Base-by-base conservation (phyloP, 2,888 invertebrate genomes). In the Rhagium mordax region DNA sequence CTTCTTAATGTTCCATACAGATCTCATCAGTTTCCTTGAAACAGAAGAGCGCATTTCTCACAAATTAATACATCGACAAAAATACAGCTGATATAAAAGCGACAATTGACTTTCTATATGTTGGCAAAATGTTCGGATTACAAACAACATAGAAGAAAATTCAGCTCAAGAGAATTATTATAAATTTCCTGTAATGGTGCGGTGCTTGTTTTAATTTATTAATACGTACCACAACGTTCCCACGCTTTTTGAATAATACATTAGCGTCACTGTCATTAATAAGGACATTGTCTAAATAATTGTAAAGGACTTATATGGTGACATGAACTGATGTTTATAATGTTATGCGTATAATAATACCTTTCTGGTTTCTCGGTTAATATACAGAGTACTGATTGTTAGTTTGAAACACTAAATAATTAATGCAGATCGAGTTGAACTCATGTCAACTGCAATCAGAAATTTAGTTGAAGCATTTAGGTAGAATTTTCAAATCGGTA, bases 241-340 rank as follows among this genome's bases (percentile, higher is more conserved):
- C 53, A 53, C 53, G 53, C 53, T 21, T 20, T 24, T 53, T 53
- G 53, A 53, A 53, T 53, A 53, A 53, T 21, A 53, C 53, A 53
- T 53, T 24, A 53, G 24, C 24, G 41, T 53, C 53, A 53, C 24
- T 53, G 53, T 53, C 53, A 53, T 53, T 53, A 53, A 53, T 53
- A 53, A 53, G 53, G 53, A 53, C 53, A 53, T 53, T 53, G 53
- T 53, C 21, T 53, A 21, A n/a, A 21, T 24, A 24, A 24, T 24
- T 53, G 53, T 20, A 53, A 53, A 53, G 53, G 10, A 20, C 53
- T 53, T 53, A 53, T 53, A 53, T 21, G 53, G 53, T 53, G 53
- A 24, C 53, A n/a, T 24, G 53, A 24, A 53, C 53, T 41, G 41
- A 20, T 51, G 53, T 24, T 20, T 53, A 53, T 41, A 41, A 41